Evolutionary conservation across 2,113 vertebrate genomes (phyloP), one percentile per base, ranked within the genome.

Genomic region (Coregonus clupeaformis): DNA sequence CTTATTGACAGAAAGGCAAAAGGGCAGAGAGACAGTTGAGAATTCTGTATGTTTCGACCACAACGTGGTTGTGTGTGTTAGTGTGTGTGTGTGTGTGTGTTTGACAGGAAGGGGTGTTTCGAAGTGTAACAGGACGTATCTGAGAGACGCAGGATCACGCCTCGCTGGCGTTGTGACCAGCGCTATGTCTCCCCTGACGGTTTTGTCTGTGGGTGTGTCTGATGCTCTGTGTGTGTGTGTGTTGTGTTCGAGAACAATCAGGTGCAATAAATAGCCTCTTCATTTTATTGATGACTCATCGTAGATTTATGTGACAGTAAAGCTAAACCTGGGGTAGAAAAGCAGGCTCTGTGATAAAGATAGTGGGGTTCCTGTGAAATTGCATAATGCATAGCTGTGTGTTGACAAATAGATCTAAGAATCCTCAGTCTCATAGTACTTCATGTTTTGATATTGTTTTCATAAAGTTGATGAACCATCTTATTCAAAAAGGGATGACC

Each of bases 221-320:
- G 27, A 27, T 1, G 27, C 27, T 27, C 27, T 63, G 12, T 63
- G 25, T 63, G 60, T 63, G 60, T 63, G 60, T 63, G n/a, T 63
- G n/a, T 63, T 16, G 3, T 52, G 49, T 52, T 14, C 16, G 4
- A 64, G 62, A 69, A 69, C 71, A 69, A 36, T 73, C 55, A 52
- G 45, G 16, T 55, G 52, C 62, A 74, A 74, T 67, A 78, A 75
- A 75, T 75, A 69, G 57, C 62, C 71, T 60, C 71, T 74, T 74
- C 49, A 77, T 76, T 78, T 75, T 2, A 30, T 68, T 73, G 66
- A 65, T 81, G 76, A 78, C 73, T 82, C 76, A 78, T 69, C 12
- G 22, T 71, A 57, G 52, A 55, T 63, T 69, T 45, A 68, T 69
- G 32, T 59, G 72, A 65, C 47, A 67, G 68, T 42, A 29, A 60